phyloP scores from a whole-genome alignment of 2,113 vertebrate species.

The Caloenas nicobarica region DNA sequence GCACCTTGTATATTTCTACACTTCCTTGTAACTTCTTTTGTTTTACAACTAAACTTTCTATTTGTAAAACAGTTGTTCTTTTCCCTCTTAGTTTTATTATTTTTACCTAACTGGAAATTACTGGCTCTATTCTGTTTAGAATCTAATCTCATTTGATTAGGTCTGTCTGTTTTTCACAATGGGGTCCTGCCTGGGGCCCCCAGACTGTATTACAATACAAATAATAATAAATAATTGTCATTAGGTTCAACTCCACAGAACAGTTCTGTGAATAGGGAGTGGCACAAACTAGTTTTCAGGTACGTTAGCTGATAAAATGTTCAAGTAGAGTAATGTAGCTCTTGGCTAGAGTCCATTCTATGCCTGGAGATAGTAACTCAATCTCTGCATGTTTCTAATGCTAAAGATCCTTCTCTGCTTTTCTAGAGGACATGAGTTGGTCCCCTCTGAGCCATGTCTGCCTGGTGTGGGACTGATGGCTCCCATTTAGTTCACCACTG shows the following conservation, averaged over 20 bases:
- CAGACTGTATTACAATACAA: background rate
- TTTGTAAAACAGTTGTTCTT: background rate
- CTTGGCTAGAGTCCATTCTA: conserved; percentile 26
- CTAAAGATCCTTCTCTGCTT: background rate
- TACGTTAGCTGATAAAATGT: background rate
- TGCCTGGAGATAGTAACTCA: conserved; percentile 1
- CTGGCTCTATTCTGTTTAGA: background rate
- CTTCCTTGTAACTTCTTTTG: background rate
- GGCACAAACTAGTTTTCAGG: conserved; percentile 7
- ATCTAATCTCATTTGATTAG: conserved; percentile 17
- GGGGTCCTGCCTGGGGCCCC: background rate
- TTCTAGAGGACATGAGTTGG: background rate
- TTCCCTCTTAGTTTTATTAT: conserved; percentile 4
- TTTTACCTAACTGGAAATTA: conserved; percentile 48
- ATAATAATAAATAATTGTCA: background rate
- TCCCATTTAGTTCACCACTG: background rate
- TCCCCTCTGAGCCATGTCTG: background rate
- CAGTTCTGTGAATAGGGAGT: background rate
- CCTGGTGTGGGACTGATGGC: background rate
- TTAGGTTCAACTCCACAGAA: background rate
- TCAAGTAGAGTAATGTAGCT: background rate
- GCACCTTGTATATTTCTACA: background rate
- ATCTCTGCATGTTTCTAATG: background rate
- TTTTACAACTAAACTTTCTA: background rate
- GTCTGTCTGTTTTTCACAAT: conserved; percentile 1